Conservation (phyloP, 2,113 vertebrate genomes). For the Semnornis frantzii region DNA sequence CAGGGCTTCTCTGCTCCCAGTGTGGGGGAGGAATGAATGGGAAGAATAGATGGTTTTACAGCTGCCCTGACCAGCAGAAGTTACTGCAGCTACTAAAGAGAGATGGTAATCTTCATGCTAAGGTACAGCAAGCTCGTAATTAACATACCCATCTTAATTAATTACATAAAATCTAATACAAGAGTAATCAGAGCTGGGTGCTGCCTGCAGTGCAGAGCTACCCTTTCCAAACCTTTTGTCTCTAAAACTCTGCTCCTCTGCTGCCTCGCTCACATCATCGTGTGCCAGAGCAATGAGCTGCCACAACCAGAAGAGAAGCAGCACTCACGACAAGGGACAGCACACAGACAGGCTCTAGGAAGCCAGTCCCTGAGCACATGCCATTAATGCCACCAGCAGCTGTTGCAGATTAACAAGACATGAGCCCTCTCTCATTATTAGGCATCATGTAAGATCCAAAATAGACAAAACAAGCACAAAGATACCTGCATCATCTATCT, state of each 20-base stretch:
- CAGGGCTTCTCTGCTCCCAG: not conserved
- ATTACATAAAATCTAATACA: constrained; percentile 14
- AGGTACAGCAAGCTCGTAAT: not conserved
- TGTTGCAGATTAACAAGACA: not conserved
- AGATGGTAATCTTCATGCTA: not conserved
- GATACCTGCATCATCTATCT: not conserved
- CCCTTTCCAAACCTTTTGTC: not conserved
- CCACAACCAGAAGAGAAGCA: not conserved
- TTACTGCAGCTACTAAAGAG: not conserved
- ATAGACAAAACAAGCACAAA: not conserved
- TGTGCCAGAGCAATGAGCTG: not conserved
- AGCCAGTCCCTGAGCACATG: not conserved
- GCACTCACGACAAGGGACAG: not conserved
- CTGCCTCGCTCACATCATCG: accelerated
- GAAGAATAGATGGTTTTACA: not conserved
- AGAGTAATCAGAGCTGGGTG: not conserved
- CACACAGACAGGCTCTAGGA: not conserved
- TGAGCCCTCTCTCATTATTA: not conserved
- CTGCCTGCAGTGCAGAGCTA: not conserved
- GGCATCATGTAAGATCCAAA: not conserved
- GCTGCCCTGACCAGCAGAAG: not conserved
- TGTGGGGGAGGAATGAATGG: not conserved
- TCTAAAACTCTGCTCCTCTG: not conserved
- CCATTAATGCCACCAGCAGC: not conserved
- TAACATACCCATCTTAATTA: not conserved